Base-by-base conservation (phyloP, 92 coral and sea anemone genomes). In the Zoanthus gigantus region DNA sequence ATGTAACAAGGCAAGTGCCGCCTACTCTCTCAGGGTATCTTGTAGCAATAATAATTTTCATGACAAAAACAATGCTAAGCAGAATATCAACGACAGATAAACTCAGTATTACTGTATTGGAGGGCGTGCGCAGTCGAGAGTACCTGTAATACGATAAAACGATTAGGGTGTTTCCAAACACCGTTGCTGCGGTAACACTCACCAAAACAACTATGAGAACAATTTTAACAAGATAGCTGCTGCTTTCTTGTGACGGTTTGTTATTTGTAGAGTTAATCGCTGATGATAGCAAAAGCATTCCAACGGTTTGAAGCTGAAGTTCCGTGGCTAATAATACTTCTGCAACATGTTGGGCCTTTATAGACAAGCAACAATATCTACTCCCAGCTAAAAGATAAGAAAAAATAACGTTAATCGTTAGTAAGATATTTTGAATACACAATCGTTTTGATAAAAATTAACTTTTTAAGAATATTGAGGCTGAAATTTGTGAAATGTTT, bases 61-160 rank as follows among this genome's bases (percentile, higher is more conserved):
- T 34, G 50, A 58, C 30, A 58, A 78, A 78, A 16, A 54, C 71
- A 8, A 48, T 14, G 30, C 83, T 78, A 5, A 58, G 50, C 2
- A 78, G 53, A 16, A 60, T 1, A 61, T 78, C 52, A 15, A 78
- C 83, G 16, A 78, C 12, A 7, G 83, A 57, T n/a, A 78, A 17
- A 78, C 83, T 78, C 83, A 78, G 83, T 57, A 78, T 58, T 32
- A 58, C 16, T 9, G 83, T 32, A 9, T 58, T 78, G 29, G 83
- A 78, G 34, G 71, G 71, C 1, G 71, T 78, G 53, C 83, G 83
- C 23, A 60, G 6, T 12, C 8, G 34, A n/a, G 52, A 1, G 71
- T 78, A 78, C 16, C 15, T 78, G 45, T 11, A 78, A 61, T 56
- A 78, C 9, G 83, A 78, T 45, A 32, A 42, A 13, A 78, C 3